Evolutionary conservation across 30 jellyfish, hydroid and myxozoan species (phyloP).

Genomic region (Morbakka virulenta): DNA sequence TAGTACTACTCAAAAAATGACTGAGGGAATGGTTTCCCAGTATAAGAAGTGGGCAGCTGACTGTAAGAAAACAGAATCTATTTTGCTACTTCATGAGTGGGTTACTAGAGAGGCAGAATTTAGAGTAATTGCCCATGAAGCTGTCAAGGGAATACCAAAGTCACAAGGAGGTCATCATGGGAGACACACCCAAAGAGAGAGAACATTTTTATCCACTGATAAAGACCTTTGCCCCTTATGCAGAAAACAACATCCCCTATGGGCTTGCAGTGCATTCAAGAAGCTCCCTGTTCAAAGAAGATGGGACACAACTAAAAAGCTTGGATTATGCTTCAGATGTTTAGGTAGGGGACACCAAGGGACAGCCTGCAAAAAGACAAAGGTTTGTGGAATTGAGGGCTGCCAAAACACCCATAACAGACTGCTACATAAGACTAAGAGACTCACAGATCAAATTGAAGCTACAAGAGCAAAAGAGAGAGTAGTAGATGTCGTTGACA

Average conservation of each 20-base stretch:
- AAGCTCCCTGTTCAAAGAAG: neutral
- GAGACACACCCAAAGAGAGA: neutral
- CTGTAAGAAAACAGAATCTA: no score
- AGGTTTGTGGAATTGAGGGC: slow-evolving; percentile 1
- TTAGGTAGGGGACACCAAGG: neutral
- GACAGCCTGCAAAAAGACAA: neutral
- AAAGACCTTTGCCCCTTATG: neutral
- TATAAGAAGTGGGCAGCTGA: slow-evolving; percentile 29
- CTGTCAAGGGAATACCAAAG: no score
- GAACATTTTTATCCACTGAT: neutral
- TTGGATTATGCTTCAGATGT: neutral
- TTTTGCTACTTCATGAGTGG: neutral
- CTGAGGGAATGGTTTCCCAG: slow-evolving; percentile 18
- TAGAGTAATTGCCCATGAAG: neutral
- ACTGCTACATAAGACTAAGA: neutral
- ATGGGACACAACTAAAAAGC: neutral
- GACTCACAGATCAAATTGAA: neutral
- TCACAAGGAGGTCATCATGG: neutral
- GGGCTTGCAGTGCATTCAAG: neutral
- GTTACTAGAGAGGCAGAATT: slow-evolving; percentile 11
- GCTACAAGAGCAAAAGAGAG: no score
- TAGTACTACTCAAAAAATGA: neutral
- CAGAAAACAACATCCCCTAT: neutral
- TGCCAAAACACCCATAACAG: neutral
- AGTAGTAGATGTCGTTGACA: no score